phyloP scores from a whole-genome alignment of 1,140 invertebrate species.

The Holotrichia oblita region DNA sequence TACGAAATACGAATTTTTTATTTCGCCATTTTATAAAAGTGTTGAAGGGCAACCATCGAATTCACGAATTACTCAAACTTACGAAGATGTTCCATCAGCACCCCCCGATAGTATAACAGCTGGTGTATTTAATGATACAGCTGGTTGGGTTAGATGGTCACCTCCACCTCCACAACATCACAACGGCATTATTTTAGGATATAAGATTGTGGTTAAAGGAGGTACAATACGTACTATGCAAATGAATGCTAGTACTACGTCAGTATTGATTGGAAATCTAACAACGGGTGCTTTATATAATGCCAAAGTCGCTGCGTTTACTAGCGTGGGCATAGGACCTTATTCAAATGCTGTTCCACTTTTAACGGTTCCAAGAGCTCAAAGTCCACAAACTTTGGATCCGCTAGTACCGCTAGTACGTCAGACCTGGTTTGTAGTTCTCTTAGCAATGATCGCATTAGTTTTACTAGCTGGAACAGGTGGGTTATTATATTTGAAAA shows the following conservation, averaged over 20 bases:
- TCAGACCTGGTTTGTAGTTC: constrained; percentile 81
- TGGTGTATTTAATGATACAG: constrained; percentile 84
- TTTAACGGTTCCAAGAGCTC: constrained; percentile 55
- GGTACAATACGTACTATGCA: constrained; percentile 59
- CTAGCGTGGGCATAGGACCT: constrained; percentile 73
- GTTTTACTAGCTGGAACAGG: constrained; percentile 73
- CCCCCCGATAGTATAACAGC: constrained; percentile 85
- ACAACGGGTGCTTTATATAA: constrained; percentile 76
- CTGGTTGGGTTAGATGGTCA: constrained; percentile 78
- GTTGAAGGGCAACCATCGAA: constrained; percentile 86
- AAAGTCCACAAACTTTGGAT: constrained; percentile 59
- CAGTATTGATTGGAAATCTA: constrained; percentile 77
- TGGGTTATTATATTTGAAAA: constrained; percentile 69
- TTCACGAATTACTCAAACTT: constrained; percentile 73
- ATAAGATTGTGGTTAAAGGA: constrained; percentile 71
- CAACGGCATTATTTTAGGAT: constrained; percentile 84
- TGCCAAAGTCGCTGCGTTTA: constrained; percentile 78
- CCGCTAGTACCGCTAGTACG: constrained; percentile 64
- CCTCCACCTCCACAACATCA: constrained; percentile 80
- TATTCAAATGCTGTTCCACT: constrained; percentile 69
- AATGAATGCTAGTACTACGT: constrained; percentile 76
- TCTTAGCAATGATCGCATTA: constrained; percentile 75
- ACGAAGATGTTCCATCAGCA: constrained; percentile 80
- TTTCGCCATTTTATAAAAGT: constrained; percentile 86
- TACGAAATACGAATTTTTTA: constrained; percentile 88